Base-by-base conservation (phyloP, 2,113 vertebrate genomes). In the Parus major region DNA sequence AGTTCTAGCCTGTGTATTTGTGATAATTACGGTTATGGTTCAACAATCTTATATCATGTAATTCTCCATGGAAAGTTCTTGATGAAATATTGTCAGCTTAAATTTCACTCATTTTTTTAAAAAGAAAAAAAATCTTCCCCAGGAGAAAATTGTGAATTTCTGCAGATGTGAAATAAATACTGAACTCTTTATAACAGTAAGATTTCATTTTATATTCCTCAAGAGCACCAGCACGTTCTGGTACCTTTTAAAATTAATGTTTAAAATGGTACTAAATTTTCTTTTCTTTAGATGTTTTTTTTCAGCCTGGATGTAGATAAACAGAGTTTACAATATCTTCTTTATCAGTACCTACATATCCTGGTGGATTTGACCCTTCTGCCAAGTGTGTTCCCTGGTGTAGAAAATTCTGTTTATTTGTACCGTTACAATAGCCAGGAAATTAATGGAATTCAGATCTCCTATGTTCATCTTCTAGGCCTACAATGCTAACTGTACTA, bases 361-460 rank as follows among this genome's bases (percentile, higher is more conserved):
- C n/a, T 76, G 59, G 28, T 56, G 39, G 72, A 85, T 82, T 68
- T 44, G 29, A 75, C 29, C 36, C 16, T 88, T 90, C 49, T 79
- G 11, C 57, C n/a, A 85, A 50, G 53, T 27, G 33, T 31, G 11
- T 69, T 94, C 36, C 25, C 21, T 50, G 19, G 9, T 69, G 57
- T 12, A 92, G 47, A 79, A 93, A 75, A 86, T 72, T 89, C 39
- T 59, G 52, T 59, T 75, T 92, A 46, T 85, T 89, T 85, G 19
- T 46, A 76, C 19, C 16, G 14, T 55, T 91, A 92, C 50, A 87
- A 92, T 72, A 76, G 8, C 36, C 94, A 87, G 87, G 91, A 97
- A 94, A 95, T 94, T 72, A 97, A 59, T 77, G 35, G 28, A 60
- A 82, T 91, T 72, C 87, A 29, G 19, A 90, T 85, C 73, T 86